phyloP scores from a whole-genome alignment of 2,797 vertebrate genomes.

The Aldrovandia affinis region DNA sequence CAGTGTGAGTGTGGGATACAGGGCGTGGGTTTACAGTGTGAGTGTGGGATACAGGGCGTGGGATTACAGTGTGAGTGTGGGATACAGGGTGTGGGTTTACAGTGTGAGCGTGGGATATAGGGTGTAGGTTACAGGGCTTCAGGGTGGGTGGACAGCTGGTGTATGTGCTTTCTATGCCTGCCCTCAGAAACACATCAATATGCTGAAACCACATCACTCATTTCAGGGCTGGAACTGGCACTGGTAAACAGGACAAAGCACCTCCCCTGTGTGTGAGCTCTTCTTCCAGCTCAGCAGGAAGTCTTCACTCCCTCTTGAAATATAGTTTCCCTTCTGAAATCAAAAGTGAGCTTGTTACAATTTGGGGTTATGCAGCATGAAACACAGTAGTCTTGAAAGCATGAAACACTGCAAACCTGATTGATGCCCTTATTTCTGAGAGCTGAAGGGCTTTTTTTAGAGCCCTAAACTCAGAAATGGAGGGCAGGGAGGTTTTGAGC shows the following conservation, averaged over 20 bases:
- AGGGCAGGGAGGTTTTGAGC: not conserved
- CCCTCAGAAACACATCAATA: slow-evolving; percentile 47
- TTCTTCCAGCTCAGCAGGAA: not conserved
- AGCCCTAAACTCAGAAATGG: not conserved
- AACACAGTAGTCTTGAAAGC: not conserved
- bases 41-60: too few relatives aligned
- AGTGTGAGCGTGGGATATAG: too few relatives aligned
- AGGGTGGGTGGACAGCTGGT: slow-evolving; percentile 43
- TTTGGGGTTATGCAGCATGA: slow-evolving; percentile 12
- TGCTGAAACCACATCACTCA: slow-evolving; percentile 54
- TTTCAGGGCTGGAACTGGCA: not conserved
- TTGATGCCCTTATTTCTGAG: not conserved
- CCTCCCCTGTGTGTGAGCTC: not conserved
- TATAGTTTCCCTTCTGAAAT: slow-evolving; percentile 41
- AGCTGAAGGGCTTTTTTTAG: not conserved
- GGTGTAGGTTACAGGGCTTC: slow-evolving; percentile 21
- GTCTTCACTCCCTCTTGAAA: slow-evolving; percentile 20
- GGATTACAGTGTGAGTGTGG: not conserved
- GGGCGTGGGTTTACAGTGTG: too few relatives aligned
- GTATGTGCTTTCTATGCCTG: slow-evolving; percentile 50
- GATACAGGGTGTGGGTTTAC: not conserved
- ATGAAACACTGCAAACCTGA: not conserved
- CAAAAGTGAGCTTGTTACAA: slow-evolving; percentile 47
- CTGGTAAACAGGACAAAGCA: not conserved
- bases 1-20: not conserved